Conservation (phyloP, 2,888 invertebrate genomes). For the Halictus ligatus region DNA sequence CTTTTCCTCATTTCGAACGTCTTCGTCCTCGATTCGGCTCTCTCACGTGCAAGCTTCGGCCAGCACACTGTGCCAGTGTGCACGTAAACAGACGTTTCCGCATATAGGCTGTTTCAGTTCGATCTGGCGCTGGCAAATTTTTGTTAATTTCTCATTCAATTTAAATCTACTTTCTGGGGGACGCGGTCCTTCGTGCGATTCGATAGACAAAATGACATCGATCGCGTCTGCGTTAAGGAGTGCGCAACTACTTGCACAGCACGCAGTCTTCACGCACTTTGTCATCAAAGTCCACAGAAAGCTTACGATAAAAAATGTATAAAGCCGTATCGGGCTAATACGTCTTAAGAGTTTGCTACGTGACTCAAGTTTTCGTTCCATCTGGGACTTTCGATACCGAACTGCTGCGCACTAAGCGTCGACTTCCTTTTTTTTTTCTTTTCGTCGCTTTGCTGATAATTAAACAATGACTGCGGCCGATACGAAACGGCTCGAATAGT, state of each 20-base stretch:
- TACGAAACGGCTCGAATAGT: conserved; percentile 14
- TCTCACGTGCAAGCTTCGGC: conserved; percentile 51
- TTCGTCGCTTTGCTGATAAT: conserved; percentile 33
- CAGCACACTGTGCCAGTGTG: conserved; percentile 35
- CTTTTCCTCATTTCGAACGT: conserved; percentile 77
- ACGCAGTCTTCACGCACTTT: neutral
- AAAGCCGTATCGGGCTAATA: neutral
- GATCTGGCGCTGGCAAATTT: neutral
- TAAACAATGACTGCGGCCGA: conserved; percentile 35
- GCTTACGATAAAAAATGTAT: neutral
- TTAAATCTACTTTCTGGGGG: neutral
- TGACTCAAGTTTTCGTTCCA: conserved; percentile 26
- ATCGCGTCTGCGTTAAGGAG: neutral
- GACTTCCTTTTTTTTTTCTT: conserved; percentile 28
- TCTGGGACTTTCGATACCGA: conserved; percentile 21
- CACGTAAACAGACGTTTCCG: conserved; percentile 33
- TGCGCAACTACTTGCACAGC: too few relatives aligned
- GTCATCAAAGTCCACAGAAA: conserved; percentile 7
- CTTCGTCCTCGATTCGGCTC: conserved; percentile 66
- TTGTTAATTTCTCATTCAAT: neutral
- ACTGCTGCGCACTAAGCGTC: conserved; percentile 27
- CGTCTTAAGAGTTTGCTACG: neutral
- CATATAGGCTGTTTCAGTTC: conserved; percentile 20
- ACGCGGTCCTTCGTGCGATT: neutral
- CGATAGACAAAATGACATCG: neutral